Percentiles rank a stretch among this genome's conserved stretches.
Evolutionary conservation across 53 echinoderm and acorn worm species (phyloP).

Genomic region (Pentamera pediparva): DNA sequence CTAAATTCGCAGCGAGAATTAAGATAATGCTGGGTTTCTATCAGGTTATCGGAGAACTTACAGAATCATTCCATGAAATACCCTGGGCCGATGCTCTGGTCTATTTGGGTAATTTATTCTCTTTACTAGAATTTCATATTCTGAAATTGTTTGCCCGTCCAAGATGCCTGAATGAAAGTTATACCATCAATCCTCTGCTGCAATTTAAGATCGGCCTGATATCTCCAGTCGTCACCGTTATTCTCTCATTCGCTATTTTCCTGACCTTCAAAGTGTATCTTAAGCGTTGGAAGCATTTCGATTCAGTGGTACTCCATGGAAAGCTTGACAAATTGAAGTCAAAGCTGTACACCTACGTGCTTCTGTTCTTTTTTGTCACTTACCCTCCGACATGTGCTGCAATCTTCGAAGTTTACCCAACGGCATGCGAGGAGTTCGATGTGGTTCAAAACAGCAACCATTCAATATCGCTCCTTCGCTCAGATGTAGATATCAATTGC

Average conservation of each 20-base stretch:
- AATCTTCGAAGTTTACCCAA: conserved; percentile 1
- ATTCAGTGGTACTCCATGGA: too few relatives aligned
- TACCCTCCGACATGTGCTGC: conserved; percentile 6
- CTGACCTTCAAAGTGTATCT: background rate
- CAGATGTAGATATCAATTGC: background rate
- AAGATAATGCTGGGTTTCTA: background rate
- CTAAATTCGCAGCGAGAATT: background rate
- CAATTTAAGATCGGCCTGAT: background rate
- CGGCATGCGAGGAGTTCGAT: background rate
- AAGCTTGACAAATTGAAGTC: background rate
- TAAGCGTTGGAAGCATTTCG: background rate
- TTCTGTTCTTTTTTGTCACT: background rate
- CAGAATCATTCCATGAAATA: background rate
- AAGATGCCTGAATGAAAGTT: background rate
- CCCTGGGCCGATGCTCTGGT: background rate
- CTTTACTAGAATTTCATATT: background rate
- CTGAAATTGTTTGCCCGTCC: background rate
- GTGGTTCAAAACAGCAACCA: too few relatives aligned
- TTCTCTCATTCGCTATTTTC: background rate
- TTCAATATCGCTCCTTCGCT: background rate
- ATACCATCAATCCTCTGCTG: background rate
- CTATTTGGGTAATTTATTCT: background rate
- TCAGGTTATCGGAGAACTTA: background rate
- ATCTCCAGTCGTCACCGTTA: background rate
- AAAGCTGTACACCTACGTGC: background rate